A percentile compares a stretch with the other conserved stretches of the same genome.
Conservation (phyloP, 2,797 vertebrate genomes). For the Enteromius fasciolatus region DNA sequence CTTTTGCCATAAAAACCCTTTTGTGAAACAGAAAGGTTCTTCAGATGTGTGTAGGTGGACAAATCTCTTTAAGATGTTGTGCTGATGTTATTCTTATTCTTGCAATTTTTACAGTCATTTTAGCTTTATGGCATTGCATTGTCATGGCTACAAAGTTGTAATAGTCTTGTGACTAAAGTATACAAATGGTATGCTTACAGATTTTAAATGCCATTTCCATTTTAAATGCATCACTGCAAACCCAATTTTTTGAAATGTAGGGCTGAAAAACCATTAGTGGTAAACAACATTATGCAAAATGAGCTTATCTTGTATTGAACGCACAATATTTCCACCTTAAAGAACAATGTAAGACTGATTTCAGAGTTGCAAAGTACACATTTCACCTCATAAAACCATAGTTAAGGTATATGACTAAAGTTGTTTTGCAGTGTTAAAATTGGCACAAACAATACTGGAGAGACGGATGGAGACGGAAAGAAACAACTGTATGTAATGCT, state of each 20-base stretch:
- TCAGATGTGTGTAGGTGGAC: slow-evolving; percentile 50
- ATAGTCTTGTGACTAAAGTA: background rate
- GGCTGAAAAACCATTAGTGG: background rate
- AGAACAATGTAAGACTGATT: background rate
- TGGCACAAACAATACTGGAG: slow-evolving; percentile 48
- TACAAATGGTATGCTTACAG: background rate
- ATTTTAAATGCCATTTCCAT: background rate
- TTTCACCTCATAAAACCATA: background rate
- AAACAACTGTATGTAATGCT: slow-evolving; percentile 70
- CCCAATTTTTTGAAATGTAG: background rate
- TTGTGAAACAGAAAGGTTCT: too few relatives aligned
- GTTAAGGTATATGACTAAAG: background rate
- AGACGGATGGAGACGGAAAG: slow-evolving; percentile 54
- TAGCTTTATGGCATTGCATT: background rate
- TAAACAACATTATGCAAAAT: background rate
- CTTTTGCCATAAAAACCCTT: too few relatives aligned
- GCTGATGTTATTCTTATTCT: background rate
- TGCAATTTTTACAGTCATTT: background rate
- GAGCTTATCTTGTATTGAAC: background rate
- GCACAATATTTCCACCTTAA: background rate
- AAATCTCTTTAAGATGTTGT: slow-evolving; percentile 31
- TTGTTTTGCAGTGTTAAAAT: background rate
- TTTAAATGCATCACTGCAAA: background rate
- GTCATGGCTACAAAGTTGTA: background rate
- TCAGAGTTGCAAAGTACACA: background rate